A percentile compares a stretch with the other conserved stretches of the same genome.
Conservation (phyloP, 1,140 invertebrate species). For the Lepidostoma basale region DNA sequence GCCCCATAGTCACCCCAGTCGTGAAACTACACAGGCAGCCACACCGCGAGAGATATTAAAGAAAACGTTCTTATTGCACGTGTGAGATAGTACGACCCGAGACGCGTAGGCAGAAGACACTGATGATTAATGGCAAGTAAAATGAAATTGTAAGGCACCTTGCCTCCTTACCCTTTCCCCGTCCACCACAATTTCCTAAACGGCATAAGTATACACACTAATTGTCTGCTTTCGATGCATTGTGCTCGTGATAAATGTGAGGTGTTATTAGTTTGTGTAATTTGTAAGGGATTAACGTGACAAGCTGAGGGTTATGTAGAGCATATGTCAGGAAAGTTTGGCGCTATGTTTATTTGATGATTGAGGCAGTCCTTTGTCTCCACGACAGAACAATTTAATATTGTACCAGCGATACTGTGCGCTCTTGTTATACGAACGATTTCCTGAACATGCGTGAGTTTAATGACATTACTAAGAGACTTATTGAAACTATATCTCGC, state of each 20-base stretch:
- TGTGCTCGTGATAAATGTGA: neutral
- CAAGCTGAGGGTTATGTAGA: slow-evolving; percentile 5
- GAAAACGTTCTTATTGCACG: slow-evolving; percentile 37
- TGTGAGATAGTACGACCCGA: slow-evolving; percentile 27
- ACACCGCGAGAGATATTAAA: slow-evolving; percentile 31
- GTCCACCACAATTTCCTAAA: neutral
- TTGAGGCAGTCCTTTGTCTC: neutral
- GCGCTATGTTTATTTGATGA: slow-evolving; percentile 12
- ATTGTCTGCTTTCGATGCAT: neutral
- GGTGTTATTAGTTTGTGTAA: neutral
- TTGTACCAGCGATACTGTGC: too few relatives aligned
- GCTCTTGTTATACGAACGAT: too few relatives aligned
- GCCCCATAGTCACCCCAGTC: neutral
- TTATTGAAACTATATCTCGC: too few relatives aligned
- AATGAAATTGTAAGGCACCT: slow-evolving; percentile 40
- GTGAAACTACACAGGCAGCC: neutral
- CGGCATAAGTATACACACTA: neutral
- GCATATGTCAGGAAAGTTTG: slow-evolving; percentile 9
- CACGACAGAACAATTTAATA: neutral
- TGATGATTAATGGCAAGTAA: slow-evolving; percentile 41
- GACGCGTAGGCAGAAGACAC: slow-evolving; percentile 22
- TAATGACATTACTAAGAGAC: too few relatives aligned
- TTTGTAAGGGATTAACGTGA: neutral
- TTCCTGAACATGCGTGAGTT: too few relatives aligned
- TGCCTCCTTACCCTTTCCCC: neutral